phyloP scores from a whole-genome alignment of 1,140 invertebrate genomes.

The Whitmania pigra region DNA sequence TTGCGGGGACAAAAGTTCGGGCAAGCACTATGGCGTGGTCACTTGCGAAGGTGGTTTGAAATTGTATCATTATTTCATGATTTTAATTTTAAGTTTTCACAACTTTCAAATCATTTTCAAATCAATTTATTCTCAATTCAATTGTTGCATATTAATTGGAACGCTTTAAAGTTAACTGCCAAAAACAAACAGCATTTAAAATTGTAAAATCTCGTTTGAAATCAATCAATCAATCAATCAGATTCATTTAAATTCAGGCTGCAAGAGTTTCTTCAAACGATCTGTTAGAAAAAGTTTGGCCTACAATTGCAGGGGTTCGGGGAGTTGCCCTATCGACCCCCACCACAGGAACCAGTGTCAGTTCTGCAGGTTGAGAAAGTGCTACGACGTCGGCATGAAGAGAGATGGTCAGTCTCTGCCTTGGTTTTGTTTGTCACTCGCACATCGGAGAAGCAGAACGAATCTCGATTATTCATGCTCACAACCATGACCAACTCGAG shows the following conservation, averaged over 20 bases:
- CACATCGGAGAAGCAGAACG: background rate
- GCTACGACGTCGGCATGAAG: conserved; percentile 94
- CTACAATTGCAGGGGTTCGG: conserved; percentile 85
- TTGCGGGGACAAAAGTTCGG: conserved; percentile 94
- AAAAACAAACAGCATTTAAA: background rate
- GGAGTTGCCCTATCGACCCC: conserved; percentile 87
- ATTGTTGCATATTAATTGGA: background rate
- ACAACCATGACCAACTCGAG: background rate
- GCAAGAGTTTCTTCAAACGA: conserved; percentile 92
- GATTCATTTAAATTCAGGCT: conserved; percentile 38
- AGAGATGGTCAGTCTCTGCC: conserved; percentile 60
- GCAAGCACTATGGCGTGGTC: conserved; percentile 98
- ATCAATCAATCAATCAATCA: background rate
- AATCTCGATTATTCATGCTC: background rate
- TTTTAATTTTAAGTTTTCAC: background rate
- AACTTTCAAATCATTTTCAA: background rate
- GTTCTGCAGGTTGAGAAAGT: conserved; percentile 95
- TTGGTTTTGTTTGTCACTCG: conserved; percentile 3
- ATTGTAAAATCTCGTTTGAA: background rate
- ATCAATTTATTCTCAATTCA: background rate
- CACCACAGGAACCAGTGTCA: conserved; percentile 53
- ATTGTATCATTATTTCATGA: background rate
- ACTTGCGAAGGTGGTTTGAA: conserved; percentile 67
- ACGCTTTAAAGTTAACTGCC: background rate
- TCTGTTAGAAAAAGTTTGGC: conserved; percentile 87